Evolutionary conservation across 1,140 invertebrate genomes (phyloP).

Genomic region (Cotesia glomerata): DNA sequence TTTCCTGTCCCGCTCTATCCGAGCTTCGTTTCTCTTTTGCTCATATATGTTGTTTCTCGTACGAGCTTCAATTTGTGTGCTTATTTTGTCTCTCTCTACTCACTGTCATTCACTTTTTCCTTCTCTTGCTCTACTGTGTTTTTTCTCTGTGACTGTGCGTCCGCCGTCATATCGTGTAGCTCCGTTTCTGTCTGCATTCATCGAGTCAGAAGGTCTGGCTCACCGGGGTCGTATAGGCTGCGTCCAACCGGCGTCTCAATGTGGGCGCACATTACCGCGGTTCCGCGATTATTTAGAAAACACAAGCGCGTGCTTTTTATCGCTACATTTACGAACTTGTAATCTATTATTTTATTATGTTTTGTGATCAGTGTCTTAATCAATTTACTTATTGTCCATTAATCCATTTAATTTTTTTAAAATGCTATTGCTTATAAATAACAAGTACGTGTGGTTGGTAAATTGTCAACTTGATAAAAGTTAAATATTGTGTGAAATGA

Average conservation of each 20-base stretch:
- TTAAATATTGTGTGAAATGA: constrained; percentile 8
- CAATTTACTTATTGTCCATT: no score
- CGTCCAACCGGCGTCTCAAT: constrained; percentile 40
- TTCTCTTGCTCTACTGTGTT: constrained; percentile 42
- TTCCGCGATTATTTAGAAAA: constrained; percentile 6
- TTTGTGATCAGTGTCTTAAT: no score
- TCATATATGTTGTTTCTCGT: constrained; percentile 24
- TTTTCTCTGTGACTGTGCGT: constrained; percentile 26
- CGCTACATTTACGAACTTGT: neutral
- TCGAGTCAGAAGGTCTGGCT: constrained; percentile 54
- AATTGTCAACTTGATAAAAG: neutral
- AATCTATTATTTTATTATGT: neutral
- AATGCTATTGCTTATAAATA: no score
- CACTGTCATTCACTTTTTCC: constrained; percentile 32
- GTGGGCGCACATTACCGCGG: neutral
- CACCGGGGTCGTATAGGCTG: constrained; percentile 46
- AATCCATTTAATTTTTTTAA: no score
- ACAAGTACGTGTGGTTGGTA: no score
- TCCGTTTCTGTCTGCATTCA: constrained; percentile 57
- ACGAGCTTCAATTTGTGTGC: neutral
- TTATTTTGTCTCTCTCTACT: constrained; percentile 29
- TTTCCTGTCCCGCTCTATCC: constrained; percentile 31
- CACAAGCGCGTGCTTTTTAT: neutral
- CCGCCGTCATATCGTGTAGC: constrained; percentile 58
- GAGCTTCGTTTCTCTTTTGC: constrained; percentile 16